These are phyloP conservation scores for Lampropteryx suffumata DNA, from an alignment of 2,888 invertebrate species.

Conservation along the genomic window DNA sequence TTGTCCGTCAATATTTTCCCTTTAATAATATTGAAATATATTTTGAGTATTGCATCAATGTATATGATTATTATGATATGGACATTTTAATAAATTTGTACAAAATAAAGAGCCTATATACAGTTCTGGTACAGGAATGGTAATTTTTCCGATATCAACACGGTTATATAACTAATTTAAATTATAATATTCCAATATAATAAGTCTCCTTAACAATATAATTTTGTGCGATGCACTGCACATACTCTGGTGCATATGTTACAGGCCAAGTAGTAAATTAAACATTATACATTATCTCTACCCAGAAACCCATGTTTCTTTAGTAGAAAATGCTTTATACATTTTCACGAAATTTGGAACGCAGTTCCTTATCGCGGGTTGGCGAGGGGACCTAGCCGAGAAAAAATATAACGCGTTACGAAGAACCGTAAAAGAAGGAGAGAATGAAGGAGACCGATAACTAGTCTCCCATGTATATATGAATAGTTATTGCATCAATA, in stretches of 20 bases:
- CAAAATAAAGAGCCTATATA: slow-evolving; percentile 30
- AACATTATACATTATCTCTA: not conserved
- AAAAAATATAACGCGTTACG: no score
- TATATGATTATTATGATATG: no score
- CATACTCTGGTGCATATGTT: not conserved
- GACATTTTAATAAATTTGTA: slow-evolving; percentile 24
- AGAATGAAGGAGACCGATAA: no score
- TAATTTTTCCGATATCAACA: slow-evolving; percentile 29
- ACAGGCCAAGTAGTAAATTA: slow-evolving; percentile 3
- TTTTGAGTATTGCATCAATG: slow-evolving; percentile 21
- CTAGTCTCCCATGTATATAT: no score
- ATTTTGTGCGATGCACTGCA: slow-evolving; percentile 40
- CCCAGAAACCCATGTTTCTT: not conserved
- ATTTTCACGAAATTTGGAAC: no score
- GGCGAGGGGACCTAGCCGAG: no score
- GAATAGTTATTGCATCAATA: no score
- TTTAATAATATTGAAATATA: slow-evolving; percentile 4
- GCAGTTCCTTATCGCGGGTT: no score
- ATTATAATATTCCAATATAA: slow-evolving; percentile 37
- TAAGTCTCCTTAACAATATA: slow-evolving; percentile 39
- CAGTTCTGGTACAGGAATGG: slow-evolving; percentile 33
- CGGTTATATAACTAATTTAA: slow-evolving; percentile 36
- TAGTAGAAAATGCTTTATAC: not conserved
- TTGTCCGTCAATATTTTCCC: not conserved
- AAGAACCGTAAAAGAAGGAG: no score